Conservation (phyloP, 2,113 vertebrate species). For the Gymnobelideus leadbeateri region DNA sequence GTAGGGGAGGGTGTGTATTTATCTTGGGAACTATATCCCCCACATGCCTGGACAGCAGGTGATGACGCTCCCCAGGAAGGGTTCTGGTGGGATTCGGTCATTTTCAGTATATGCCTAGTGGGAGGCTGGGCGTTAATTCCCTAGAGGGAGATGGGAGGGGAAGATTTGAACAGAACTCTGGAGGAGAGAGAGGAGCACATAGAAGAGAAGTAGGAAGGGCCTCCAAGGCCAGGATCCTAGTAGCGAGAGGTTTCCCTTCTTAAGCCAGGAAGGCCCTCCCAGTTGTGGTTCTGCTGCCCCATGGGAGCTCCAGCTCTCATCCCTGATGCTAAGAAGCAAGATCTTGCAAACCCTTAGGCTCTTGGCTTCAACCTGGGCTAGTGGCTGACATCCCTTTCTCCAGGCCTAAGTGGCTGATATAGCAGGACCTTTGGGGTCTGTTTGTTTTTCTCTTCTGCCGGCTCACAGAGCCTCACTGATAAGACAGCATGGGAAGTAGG, state of each 20-base stretch:
- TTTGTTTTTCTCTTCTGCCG: background rate
- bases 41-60: background rate
- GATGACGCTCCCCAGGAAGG: background rate
- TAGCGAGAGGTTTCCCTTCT: no score
- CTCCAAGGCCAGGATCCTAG: background rate
- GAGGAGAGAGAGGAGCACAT: background rate
- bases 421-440: background rate
- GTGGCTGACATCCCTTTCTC: background rate
- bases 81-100: background rate
- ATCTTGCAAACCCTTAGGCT: background rate
- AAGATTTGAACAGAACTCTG: background rate
- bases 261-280: background rate
- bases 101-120: background rate
- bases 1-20: background rate
- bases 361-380: background rate
- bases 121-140: background rate
- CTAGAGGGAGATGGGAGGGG: background rate
- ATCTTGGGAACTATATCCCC: background rate
- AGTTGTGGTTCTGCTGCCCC: background rate
- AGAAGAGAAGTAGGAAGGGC: background rate
- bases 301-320: background rate
- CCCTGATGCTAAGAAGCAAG: background rate
- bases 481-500: background rate
- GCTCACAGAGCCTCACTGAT: background rate
- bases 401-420: no score